These are phyloP conservation scores for Anseranas semipalmata DNA, from an alignment of 2,113 vertebrate genomes.

Conservation along the genomic window DNA sequence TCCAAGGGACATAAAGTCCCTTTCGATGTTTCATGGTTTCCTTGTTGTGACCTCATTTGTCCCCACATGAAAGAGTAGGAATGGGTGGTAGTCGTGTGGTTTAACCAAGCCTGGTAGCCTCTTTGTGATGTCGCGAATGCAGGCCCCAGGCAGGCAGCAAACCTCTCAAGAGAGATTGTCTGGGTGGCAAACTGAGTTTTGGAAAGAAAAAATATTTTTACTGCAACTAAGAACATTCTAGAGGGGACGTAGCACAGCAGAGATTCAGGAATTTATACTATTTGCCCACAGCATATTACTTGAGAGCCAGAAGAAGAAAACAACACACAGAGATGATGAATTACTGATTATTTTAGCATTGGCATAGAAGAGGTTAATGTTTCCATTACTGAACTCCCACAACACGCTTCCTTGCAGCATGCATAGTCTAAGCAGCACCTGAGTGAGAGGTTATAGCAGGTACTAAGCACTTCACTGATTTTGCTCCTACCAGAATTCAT, in stretches of 20 bases:
- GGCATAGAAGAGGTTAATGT: background rate
- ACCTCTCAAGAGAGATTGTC: too few species aligned
- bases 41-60: too few species aligned
- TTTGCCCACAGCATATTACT: background rate
- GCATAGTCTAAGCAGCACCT: background rate
- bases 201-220: background rate
- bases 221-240: background rate
- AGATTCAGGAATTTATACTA: background rate
- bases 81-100: too few species aligned
- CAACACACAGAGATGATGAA: background rate
- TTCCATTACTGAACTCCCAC: background rate
- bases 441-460: background rate
- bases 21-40: too few species aligned
- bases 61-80: too few species aligned
- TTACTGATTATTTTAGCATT: background rate
- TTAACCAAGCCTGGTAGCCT: too few species aligned
- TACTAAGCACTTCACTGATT: background rate
- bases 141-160: too few species aligned
- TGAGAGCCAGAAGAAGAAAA: background rate
- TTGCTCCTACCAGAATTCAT: background rate
- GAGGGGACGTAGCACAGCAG: background rate
- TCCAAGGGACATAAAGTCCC: too few species aligned
- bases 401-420: background rate
- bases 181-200: background rate
- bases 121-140: too few species aligned